Conservation (phyloP, 2,888 invertebrate species). For the Heliconius aoede region DNA sequence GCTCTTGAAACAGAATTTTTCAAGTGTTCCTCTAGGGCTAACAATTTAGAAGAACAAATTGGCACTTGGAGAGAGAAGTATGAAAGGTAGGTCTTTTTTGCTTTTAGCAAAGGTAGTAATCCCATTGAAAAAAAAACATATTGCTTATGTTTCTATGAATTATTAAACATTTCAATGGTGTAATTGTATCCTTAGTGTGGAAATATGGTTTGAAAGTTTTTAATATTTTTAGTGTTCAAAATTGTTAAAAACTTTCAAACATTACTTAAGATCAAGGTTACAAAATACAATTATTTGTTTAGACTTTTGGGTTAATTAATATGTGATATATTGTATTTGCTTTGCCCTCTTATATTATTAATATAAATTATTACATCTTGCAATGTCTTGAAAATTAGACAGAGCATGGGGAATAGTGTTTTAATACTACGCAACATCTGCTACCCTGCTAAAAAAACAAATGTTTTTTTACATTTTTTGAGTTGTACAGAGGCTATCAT, state of each 20-base stretch:
- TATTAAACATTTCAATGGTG: not conserved
- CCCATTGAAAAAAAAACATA: too few species aligned
- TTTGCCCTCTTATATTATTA: too few species aligned
- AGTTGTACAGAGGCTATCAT: too few species aligned
- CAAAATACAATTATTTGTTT: not conserved
- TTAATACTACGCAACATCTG: too few species aligned
- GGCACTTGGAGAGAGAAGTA: conserved; percentile 96
- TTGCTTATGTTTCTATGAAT: not conserved
- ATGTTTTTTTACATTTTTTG: too few species aligned
- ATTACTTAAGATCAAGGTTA: not conserved
- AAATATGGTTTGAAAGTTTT: not conserved
- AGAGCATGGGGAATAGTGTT: too few species aligned
- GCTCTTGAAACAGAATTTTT: conserved; percentile 94
- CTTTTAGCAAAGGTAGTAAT: not conserved
- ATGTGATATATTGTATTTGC: too few species aligned
- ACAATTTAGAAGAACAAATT: conserved; percentile 92
- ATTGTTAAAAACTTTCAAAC: not conserved
- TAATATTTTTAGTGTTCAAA: too few species aligned
- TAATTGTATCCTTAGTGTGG: not conserved
- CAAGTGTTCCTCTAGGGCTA: conserved; percentile 90
- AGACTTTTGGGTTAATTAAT: not conserved
- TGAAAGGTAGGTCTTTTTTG: conserved; percentile 85
- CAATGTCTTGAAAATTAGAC: too few species aligned
- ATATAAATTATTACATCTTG: too few species aligned
- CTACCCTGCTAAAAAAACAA: too few species aligned